Percentiles rank a stretch among this genome's conserved stretches.
phyloP scores from a whole-genome alignment of 2,888 invertebrate genomes.

The Aelia acuminata region DNA sequence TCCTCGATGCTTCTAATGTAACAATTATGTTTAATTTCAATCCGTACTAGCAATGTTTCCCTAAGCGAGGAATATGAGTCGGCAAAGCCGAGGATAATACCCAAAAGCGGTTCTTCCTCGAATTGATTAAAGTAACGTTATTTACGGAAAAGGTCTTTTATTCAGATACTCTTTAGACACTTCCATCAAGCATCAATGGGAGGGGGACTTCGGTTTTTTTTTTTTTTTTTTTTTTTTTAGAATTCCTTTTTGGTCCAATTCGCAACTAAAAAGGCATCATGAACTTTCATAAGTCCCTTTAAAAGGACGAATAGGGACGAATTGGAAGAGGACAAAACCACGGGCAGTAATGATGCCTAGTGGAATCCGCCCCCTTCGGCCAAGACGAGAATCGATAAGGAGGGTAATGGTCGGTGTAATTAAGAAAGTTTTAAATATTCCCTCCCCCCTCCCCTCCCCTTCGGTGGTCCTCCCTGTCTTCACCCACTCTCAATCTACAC shows the following conservation, averaged over 20 bases:
- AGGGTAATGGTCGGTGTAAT: constrained; percentile 64
- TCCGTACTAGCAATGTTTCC: too few relatives aligned
- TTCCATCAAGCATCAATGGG: too few relatives aligned
- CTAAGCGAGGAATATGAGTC: too few relatives aligned
- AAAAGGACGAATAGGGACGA: not conserved
- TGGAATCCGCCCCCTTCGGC: constrained; percentile 24
- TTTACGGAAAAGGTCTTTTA: too few relatives aligned
- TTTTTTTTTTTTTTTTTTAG: too few relatives aligned
- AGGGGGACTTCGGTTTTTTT: too few relatives aligned
- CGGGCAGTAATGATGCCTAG: not conserved
- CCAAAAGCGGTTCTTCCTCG: too few relatives aligned
- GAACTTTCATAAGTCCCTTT: not conserved
- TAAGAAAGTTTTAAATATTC: constrained; percentile 65
- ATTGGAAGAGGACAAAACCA: not conserved
- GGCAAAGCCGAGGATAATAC: too few relatives aligned
- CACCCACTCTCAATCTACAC: not conserved
- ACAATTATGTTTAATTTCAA: too few relatives aligned
- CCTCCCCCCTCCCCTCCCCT: constrained; percentile 21
- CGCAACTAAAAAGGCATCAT: not conserved
- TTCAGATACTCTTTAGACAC: too few relatives aligned
- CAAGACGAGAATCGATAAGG: constrained; percentile 61
- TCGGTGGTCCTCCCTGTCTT: constrained; percentile 15
- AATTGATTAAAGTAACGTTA: too few relatives aligned
- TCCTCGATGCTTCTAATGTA: too few relatives aligned
- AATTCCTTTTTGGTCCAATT: not conserved